Percentiles rank a stretch among this genome's conserved stretches.
These are phyloP conservation scores for Drosophila bipectinata DNA, from an alignment of 1,140 invertebrate genomes.

Conservation along the genomic window DNA sequence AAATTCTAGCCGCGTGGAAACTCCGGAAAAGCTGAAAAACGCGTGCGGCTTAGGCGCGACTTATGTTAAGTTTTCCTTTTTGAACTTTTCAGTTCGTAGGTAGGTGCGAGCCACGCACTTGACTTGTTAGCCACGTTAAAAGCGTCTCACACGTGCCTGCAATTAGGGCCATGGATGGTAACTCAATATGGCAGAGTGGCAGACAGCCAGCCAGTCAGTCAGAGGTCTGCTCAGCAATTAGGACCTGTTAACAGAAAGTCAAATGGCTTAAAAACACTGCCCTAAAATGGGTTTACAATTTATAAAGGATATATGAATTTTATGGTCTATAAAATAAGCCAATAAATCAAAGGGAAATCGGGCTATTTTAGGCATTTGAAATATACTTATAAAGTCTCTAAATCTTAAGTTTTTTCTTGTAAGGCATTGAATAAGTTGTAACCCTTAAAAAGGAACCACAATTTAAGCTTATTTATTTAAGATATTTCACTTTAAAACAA, in stretches of 20 bases:
- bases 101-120: slow-evolving; percentile 65
- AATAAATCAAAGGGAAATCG: too few relatives aligned
- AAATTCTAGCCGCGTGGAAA: slow-evolving; percentile 54
- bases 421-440: too few relatives aligned
- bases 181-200: slow-evolving; percentile 56
- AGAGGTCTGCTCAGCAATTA: slow-evolving; percentile 46
- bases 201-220: neutral
- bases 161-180: slow-evolving; percentile 70
- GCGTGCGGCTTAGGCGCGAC: slow-evolving; percentile 63
- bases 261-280: slow-evolving; percentile 26
- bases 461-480: too few relatives aligned
- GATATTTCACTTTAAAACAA: too few relatives aligned
- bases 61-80: slow-evolving; percentile 62
- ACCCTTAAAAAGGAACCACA: too few relatives aligned
- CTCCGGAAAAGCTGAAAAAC: slow-evolving; percentile 21
- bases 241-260: slow-evolving; percentile 65
- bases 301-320: too few relatives aligned
- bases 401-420: too few relatives aligned
- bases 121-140: slow-evolving; percentile 54
- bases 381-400: too few relatives aligned
- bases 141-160: slow-evolving; percentile 76
- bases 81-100: slow-evolving; percentile 23
- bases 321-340: too few relatives aligned
- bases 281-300: neutral
- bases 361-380: too few relatives aligned